Evolutionary conservation across 2,888 invertebrate species (phyloP), one percentile per base, ranked within the genome.

Genomic region (Monoplex corrugatus): DNA sequence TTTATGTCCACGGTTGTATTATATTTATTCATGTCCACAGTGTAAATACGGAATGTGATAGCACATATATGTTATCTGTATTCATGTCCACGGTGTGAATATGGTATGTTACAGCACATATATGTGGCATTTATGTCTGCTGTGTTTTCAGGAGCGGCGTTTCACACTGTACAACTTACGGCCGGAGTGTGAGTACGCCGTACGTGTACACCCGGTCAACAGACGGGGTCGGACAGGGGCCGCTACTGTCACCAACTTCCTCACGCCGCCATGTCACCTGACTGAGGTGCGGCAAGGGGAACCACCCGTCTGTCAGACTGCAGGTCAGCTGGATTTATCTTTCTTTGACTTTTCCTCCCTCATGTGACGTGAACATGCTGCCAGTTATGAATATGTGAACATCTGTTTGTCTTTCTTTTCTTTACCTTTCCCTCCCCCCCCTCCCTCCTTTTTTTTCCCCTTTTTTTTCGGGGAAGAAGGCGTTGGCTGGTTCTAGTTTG

Each of bases 141-240:
- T n/a, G n/a, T n/a, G n/a, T n/a, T 87, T 92, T 23, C 92, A 94
- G 94, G 92, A 92, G 35, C 87, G 87, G 45, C 75, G 88, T 45
- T 95, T 94, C 89, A 90, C 91, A 13, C 90, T 95, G 44, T 95
- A 94, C 89, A 94, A 94, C 88, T 92, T 95, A 10, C 93, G 93
- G 87, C 95, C 93, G 90, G 92, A 93, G 89, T 95, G 95, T 89
- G 93, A 93, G 35, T 95, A 95, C 90, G 90, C 91, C 32, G 92
- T 94, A 23, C 92, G 92, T 82, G 93, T 94, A 38, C 92, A 92
- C 50, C 90, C 94, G 2, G 92, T 94, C 85, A 92, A 91, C 32
- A 50, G 50, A 8, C 82, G 91, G 16, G 92, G 92, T 8, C 84
- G 84, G 8, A 84, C 85, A 3, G 93, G 93, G 19, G 87, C 90